Base-by-base conservation (phyloP, 2,888 invertebrate species). In the Chymomyza fuscimana region DNA sequence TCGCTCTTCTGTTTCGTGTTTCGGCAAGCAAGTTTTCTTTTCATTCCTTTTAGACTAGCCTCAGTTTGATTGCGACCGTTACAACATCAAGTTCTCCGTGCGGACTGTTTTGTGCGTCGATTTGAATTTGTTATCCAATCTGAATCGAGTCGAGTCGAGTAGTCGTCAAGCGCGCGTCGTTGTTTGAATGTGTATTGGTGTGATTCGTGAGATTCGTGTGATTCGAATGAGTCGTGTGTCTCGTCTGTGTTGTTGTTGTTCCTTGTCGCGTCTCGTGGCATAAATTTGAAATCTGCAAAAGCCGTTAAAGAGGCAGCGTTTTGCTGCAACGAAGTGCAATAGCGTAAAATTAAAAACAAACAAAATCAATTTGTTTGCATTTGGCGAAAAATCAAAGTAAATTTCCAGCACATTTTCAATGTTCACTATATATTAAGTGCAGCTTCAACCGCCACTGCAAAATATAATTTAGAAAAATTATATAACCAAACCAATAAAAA, bases 61-160 rank as follows among this genome's bases (percentile, higher is more conserved):
- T 85, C 81, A 90, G 90, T 90, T 89, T 85, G 85, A 69, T 84
- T 85, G 79, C 85, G 87, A 89, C 90, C 89, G 90, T 90, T 90
- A 89, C 83, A 84, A 82, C 87, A 80, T 81, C 71, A 82, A 86
- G 86, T 86, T 82, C 32, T 78, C 52, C 74, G 80, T 76, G 56
- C 82, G 80, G 80, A 80, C 50, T 29, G 22, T 29, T 58, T 19
- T 58, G 19, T 58, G 58, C 10, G 22, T 58, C 22, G 25, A 15
- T 25, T 29, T 58, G 58, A 51, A 60, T 77, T 86, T 69, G 79
- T 77, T 72, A 65, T 54, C 63, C 62, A 54, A 70, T 72, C 78
- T 78, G 74, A 65, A 2, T 5, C 32, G 32, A 32, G 73, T 70
- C 73, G 70, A 68, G 70, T 78, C 59, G 9, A 32, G 6, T 32